Conservation (phyloP, 2,797 vertebrate genomes). For the Cynopterus sphinx region DNA sequence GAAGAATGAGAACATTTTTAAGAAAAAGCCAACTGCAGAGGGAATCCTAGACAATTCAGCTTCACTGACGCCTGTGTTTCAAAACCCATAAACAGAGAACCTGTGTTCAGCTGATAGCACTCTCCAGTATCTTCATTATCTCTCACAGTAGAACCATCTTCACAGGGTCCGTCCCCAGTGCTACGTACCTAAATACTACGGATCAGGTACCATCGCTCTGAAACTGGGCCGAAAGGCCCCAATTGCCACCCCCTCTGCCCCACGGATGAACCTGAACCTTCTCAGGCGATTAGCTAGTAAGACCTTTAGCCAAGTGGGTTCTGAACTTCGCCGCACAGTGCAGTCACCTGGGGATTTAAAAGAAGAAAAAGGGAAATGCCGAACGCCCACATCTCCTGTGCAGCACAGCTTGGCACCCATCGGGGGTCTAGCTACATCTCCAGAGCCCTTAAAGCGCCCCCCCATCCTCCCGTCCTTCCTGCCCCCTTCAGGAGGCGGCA, state of each 20-base stretch:
- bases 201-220: not conserved
- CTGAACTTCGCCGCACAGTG: not conserved
- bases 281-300: not conserved
- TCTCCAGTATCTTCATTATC: not conserved
- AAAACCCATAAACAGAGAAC: not conserved
- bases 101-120: not conserved
- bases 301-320: not conserved
- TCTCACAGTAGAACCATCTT: not conserved
- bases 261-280: not conserved
- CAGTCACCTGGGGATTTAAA: not conserved
- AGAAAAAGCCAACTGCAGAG: not conserved
- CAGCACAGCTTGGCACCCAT: not conserved
- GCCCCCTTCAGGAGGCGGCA: fast-evolving
- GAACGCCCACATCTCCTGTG: not conserved
- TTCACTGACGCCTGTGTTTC: not conserved
- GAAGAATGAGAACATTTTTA: not conserved
- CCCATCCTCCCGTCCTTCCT: too few relatives aligned
- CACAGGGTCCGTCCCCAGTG: not conserved
- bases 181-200: not conserved
- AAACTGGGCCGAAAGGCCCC: not conserved
- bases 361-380: not conserved
- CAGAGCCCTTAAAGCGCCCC: not conserved
- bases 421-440: not conserved
- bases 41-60: not conserved
- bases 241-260: too few relatives aligned